Evolutionary conservation across 2,797 vertebrate genomes (phyloP), one percentile per base, ranked within the genome.

Genomic region (Bovichtus variegatus): DNA sequence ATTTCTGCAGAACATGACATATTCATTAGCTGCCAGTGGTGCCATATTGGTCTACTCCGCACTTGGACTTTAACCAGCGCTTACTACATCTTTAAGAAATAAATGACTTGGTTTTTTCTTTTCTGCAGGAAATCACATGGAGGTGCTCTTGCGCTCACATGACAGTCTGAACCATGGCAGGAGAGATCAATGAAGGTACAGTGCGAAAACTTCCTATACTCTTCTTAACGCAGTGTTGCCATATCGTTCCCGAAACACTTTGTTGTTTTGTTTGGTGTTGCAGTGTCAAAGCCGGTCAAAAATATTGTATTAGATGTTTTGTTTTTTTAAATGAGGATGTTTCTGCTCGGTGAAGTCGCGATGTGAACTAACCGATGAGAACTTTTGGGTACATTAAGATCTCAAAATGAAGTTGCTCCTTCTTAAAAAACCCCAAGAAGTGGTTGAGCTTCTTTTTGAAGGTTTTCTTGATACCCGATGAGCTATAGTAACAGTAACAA

Each of bases 101-200:
- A 86, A 89, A 88, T 90, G 6, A 88, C 87, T 89, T 84, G n/a
- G 71, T 49, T 82, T 54, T 82, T 82, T 75, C 57, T 86, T 83
- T 88, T 84, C 83, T 87, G 76, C 93, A 95, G 95, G 95, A 96
- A 96, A 95, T 96, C 95, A 96, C 95, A 96, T 95, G 95, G 93
- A 93, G 92, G 89, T 93, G 93, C 93, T 88, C 83, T 83, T 60
- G 78, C 19, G 81, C 94, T 96, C 95, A 96, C 95, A 96, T 96
- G 95, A 96, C 94, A 90, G 75, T 12, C 81, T 74, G 87, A 90
- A 79, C 86, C 86, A 96, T 96, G 95, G 95, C 94, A 92, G 95
- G 75, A 73, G 94, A 94, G 87, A 93, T 96, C 87, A 94, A 88
- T 93, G 95, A 96, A 95, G 95, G 95, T 95, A 95, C 86, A 27